A percentile compares a stretch with the other conserved stretches of the same genome.
Evolutionary conservation across 2,888 invertebrate species (phyloP).

Genomic region (Drosophila kanekoi): DNA sequence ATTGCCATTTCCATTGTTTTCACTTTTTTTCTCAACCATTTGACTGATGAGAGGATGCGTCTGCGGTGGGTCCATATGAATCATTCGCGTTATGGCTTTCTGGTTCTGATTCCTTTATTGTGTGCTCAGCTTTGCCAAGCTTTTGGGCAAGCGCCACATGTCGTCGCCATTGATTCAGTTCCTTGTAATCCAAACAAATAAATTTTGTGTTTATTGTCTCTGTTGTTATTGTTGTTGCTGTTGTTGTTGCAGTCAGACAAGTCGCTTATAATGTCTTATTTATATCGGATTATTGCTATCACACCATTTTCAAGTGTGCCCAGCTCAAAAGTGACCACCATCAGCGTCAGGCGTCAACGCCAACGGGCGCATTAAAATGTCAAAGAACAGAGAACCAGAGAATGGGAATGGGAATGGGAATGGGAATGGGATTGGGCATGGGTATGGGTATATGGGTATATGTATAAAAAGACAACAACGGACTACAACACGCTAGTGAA

Average conservation of each 20-base stretch:
- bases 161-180: conserved; percentile 63
- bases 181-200: conserved; percentile 68
- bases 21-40: conserved; percentile 54
- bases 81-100: conserved; percentile 31
- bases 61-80: conserved; percentile 64
- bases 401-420: conserved; percentile 16
- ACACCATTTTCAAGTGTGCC: conserved; percentile 73
- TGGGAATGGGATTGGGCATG: conserved; percentile 6
- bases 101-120: conserved; percentile 14
- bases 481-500: conserved; percentile 54
- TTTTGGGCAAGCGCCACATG: conserved; percentile 66
- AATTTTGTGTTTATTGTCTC: conserved; percentile 61
- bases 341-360: conserved; percentile 74
- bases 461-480: conserved; percentile 23
- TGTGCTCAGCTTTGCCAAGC: conserved; percentile 34
- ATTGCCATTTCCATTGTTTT: conserved; percentile 61
- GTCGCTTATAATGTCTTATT: conserved; percentile 75
- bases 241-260: conserved; percentile 9
- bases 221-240: conserved; percentile 13
- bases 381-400: conserved; percentile 58
- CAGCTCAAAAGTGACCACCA: conserved; percentile 69
- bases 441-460: conserved; percentile 6
- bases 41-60: conserved; percentile 66
- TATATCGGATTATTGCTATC: conserved; percentile 79
- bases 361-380: conserved; percentile 80